These are phyloP conservation scores for Neosilurus hyrtlii DNA, from an alignment of 2,797 vertebrate genomes.

Conservation along the genomic window DNA sequence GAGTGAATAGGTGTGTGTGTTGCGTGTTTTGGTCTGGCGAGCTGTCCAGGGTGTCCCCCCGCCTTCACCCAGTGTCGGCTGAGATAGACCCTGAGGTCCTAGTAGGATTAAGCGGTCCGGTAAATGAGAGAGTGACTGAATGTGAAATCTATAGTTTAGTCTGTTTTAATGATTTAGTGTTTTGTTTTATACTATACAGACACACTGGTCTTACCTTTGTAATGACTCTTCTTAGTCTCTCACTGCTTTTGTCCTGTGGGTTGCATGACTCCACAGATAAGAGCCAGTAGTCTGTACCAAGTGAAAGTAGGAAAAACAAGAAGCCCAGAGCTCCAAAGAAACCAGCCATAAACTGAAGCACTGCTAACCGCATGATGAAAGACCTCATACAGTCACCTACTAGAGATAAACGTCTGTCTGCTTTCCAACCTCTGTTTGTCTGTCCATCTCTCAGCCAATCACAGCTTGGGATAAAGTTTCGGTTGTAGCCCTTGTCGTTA, in stretches of 20 bases:
- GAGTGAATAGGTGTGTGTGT: no score
- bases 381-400: background rate
- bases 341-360: slow-evolving; percentile 79
- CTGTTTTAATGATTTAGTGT: background rate
- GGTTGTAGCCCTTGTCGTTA: background rate
- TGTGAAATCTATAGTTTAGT: background rate
- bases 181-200: background rate
- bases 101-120: no score
- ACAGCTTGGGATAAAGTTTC: background rate
- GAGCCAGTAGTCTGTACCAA: slow-evolving; percentile 91
- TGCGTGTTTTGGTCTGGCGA: no score
- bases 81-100: no score
- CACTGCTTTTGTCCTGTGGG: slow-evolving; percentile 7
- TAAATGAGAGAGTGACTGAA: no score
- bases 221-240: slow-evolving; percentile 7
- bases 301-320: slow-evolving; percentile 79
- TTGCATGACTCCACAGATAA: slow-evolving; percentile 79
- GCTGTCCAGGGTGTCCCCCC: no score
- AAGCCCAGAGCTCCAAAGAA: slow-evolving; percentile 79
- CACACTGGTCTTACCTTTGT: slow-evolving; percentile 33
- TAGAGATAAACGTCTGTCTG: slow-evolving; percentile 1
- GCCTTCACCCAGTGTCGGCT: no score
- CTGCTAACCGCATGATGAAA: slow-evolving; percentile 69
- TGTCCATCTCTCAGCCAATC: background rate
- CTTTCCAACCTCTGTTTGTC: background rate